These are phyloP conservation scores for Oceanodroma leucorhoa DNA, from an alignment of 2,797 vertebrate genomes.

Conservation along the genomic window DNA sequence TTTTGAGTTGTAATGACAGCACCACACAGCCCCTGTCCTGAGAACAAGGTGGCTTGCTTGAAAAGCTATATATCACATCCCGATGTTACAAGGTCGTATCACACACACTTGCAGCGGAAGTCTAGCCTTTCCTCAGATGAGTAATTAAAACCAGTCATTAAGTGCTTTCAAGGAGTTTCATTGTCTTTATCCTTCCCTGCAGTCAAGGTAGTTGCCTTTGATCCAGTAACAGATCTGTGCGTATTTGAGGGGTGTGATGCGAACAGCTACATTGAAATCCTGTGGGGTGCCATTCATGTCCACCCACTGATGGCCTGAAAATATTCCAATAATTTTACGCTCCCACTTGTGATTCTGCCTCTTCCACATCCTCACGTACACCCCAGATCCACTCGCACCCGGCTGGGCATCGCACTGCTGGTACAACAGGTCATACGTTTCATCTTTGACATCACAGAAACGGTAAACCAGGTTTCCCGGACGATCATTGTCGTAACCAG, in stretches of 20 bases:
- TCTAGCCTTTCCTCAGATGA: slow-evolving; percentile 42
- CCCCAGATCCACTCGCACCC: slow-evolving; percentile 93
- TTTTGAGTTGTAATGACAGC: slow-evolving; percentile 4
- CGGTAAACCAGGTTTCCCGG: slow-evolving; percentile 92
- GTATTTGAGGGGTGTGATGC: slow-evolving; percentile 96
- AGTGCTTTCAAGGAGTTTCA: slow-evolving; percentile 29
- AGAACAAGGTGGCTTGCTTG: slow-evolving; percentile 29
- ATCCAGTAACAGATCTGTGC: slow-evolving; percentile 99
- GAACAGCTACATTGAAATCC: slow-evolving; percentile 96
- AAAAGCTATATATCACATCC: slow-evolving; percentile 22
- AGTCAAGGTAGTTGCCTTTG: slow-evolving; percentile 96
- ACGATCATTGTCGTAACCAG: slow-evolving; percentile 93
- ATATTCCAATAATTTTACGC: slow-evolving; percentile 95
- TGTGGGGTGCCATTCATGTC: slow-evolving; percentile 89
- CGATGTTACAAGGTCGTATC: background rate
- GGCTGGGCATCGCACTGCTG: slow-evolving; percentile 96
- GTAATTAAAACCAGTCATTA: slow-evolving; percentile 52
- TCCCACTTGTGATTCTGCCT: slow-evolving; percentile 87
- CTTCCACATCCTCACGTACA: slow-evolving; percentile 97
- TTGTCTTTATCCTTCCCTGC: slow-evolving; percentile 85
- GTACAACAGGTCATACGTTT: slow-evolving; percentile 93
- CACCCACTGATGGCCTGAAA: slow-evolving; percentile 98
- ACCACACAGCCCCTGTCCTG: slow-evolving; percentile 29
- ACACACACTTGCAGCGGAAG: background rate
- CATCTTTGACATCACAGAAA: slow-evolving; percentile 91